Evolutionary conservation across 2,113 vertebrate genomes (phyloP), one percentile per base, ranked within the genome.

Genomic region (Melanerpes aurifrons): DNA sequence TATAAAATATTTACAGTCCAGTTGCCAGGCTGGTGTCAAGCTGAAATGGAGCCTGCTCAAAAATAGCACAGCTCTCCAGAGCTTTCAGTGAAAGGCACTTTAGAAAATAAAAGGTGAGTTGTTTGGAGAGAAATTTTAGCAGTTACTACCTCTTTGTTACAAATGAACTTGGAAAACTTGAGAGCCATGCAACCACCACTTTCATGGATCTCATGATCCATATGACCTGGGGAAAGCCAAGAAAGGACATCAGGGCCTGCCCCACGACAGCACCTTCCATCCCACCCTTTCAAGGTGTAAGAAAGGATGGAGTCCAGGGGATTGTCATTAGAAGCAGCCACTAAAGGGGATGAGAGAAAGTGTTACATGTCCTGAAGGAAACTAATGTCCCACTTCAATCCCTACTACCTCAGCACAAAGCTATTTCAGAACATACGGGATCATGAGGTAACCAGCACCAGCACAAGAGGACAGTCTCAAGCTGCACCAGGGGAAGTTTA

Each of bases 1-100:
- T 98, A 98, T 98, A 98, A 98, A 98, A 98, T 98, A 98, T 97
- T 97, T 98, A 98, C 97, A 78, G 97, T 94, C 97, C 97, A 97
- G 97, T 96, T 98, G 98, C 98, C 98, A 98, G 97, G 97, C 97
- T 98, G 97, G 97, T 98, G 98, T 98, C 98, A 90, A 97, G 97
- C 98, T 98, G 97, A 99, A 98, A 98, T 96, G 97, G 96, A 98
- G 98, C 97, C 97, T 86, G 92, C 97, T 98, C 96, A 99, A 98
- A 98, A 98, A 98, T 98, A 99, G 98, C 98, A 97, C 97, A 96
- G 97, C 97, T 96, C 97, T 98, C 95, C 88, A 37, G 79, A 90
- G 96, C 84, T 58, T 96, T 94, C 96, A 96, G 95, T 97, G 85
- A 96, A 94, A 96, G 95, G 94, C 92, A 86, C 88, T 92, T 69